phyloP scores from a whole-genome alignment of 2,797 vertebrate species.

The Astyanax mexicanus region DNA sequence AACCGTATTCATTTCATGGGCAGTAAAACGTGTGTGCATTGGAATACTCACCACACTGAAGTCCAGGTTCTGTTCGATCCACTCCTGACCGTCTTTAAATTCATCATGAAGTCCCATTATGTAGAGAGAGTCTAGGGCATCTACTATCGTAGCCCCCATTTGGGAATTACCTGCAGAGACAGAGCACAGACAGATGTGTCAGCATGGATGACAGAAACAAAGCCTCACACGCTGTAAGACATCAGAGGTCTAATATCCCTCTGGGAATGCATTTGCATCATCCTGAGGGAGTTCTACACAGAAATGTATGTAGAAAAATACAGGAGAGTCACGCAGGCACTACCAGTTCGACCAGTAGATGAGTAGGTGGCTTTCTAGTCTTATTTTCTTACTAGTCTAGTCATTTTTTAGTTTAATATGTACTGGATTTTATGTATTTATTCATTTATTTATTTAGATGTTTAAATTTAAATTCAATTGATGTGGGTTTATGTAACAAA shows the following conservation, averaged over 20 bases:
- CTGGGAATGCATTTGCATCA: not conserved
- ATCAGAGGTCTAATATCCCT: not conserved
- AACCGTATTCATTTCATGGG: not conserved
- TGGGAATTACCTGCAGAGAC: constrained; percentile 89
- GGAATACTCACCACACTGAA: constrained; percentile 90
- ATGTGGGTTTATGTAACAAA: no score
- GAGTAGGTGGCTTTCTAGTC: no score
- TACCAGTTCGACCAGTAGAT: no score
- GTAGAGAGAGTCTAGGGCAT: constrained; percentile 95
- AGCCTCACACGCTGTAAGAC: not conserved
- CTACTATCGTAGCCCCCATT: constrained; percentile 95
- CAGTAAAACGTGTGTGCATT: not conserved
- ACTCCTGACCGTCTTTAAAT: constrained; percentile 95
- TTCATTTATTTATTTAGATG: no score
- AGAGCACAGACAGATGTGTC: not conserved
- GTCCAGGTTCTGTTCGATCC: constrained; percentile 97
- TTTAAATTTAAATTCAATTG: no score
- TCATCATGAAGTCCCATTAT: constrained; percentile 97
- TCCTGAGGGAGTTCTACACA: no score
- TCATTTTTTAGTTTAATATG: no score
- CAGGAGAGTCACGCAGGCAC: no score
- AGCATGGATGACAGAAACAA: not conserved
- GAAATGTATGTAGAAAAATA: no score
- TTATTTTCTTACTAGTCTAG: no score
- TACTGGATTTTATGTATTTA: no score